phyloP scores from a whole-genome alignment of 2,888 invertebrate genomes.

The Polydesmus complanatus region DNA sequence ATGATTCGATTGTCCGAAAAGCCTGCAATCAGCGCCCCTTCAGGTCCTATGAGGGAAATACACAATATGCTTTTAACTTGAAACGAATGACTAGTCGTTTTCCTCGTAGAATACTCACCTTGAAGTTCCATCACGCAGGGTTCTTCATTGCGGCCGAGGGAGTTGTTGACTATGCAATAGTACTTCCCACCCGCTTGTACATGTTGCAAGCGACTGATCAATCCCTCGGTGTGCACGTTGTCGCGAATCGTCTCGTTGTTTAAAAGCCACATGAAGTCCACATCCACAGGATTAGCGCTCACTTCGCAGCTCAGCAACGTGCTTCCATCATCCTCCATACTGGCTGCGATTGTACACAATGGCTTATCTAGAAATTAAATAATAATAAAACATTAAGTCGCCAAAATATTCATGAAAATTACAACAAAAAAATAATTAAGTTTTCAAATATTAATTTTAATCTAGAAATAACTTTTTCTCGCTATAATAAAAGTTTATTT shows the following conservation, averaged over 20 bases:
- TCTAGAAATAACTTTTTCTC: neutral
- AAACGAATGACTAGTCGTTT: neutral
- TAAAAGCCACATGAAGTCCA: conserved; percentile 60
- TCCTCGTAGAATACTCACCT: conserved; percentile 32
- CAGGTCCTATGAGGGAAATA: conserved; percentile 3
- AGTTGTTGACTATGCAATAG: conserved; percentile 69
- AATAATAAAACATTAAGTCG: too few species aligned
- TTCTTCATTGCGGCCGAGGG: conserved; percentile 49
- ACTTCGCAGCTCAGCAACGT: conserved; percentile 67
- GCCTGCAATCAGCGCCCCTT: conserved; percentile 19
- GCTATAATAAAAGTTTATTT: too few species aligned
- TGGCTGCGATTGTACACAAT: conserved; percentile 61
- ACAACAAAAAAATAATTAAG: neutral
- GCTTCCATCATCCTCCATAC: conserved; percentile 50
- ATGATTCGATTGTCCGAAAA: conserved; percentile 59
- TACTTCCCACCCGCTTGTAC: conserved; percentile 58
- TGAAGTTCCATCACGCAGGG: conserved; percentile 41
- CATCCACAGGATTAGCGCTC: conserved; percentile 60
- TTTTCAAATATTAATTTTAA: neutral
- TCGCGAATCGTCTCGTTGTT: conserved; percentile 69
- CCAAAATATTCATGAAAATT: too few species aligned
- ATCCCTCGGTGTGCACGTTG: conserved; percentile 40
- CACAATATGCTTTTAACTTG: too few species aligned
- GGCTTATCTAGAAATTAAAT: conserved; percentile 50
- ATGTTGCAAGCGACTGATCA: conserved; percentile 47